phyloP scores from a whole-genome alignment of 1,140 invertebrate genomes.

The Drosophila kepulauana region DNA sequence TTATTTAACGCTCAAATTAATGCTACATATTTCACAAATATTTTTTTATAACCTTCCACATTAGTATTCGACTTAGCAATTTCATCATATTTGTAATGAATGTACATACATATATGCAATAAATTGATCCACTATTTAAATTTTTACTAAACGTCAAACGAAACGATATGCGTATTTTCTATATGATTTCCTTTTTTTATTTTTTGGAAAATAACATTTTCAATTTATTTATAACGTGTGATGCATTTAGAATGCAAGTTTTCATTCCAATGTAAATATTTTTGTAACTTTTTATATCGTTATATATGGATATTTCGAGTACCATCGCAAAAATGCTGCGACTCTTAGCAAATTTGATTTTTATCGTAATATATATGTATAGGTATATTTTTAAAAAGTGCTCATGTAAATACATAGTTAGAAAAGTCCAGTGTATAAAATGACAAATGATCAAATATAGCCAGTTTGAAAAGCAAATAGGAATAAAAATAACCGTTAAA shows the following conservation, averaged over 20 bases:
- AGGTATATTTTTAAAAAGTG: slow-evolving; percentile 28
- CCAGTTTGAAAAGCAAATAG: slow-evolving; percentile 8
- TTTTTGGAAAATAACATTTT: slow-evolving; percentile 23
- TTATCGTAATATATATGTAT: slow-evolving; percentile 5
- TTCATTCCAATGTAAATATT: slow-evolving; percentile 29
- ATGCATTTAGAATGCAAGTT: slow-evolving; percentile 25
- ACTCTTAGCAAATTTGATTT: slow-evolving; percentile 21
- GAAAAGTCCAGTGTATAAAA: slow-evolving; percentile 25
- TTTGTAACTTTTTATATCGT: slow-evolving; percentile 21
- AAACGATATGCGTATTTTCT: slow-evolving; percentile 68
- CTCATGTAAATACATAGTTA: slow-evolving; percentile 28
- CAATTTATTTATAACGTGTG: slow-evolving; percentile 9
- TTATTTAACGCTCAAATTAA: slow-evolving; percentile 71
- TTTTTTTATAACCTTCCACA: slow-evolving; percentile 20
- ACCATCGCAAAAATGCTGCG: slow-evolving; percentile 23
- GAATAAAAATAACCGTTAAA: background rate
- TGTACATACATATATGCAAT: slow-evolving; percentile 52
- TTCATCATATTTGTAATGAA: slow-evolving; percentile 38
- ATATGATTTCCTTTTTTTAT: slow-evolving; percentile 3
- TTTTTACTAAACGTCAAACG: slow-evolving; percentile 74
- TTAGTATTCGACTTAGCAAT: background rate
- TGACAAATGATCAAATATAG: background rate
- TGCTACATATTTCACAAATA: slow-evolving; percentile 55
- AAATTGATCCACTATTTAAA: slow-evolving; percentile 44
- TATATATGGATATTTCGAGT: slow-evolving; percentile 12